phyloP scores from a whole-genome alignment of 2,797 vertebrate species.

The Perdix hodgsoniae region DNA sequence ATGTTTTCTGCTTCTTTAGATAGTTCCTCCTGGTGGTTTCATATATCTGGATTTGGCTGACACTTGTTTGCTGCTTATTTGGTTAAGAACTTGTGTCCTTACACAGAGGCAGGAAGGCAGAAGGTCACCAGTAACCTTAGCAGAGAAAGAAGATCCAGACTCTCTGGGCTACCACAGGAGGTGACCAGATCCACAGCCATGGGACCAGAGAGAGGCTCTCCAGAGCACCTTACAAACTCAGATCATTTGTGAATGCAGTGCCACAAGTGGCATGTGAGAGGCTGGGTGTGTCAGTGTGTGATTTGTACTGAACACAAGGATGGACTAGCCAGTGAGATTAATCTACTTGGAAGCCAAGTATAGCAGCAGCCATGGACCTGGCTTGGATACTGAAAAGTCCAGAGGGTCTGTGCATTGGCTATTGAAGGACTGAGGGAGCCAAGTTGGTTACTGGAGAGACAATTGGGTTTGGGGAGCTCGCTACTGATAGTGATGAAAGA shows the following conservation, averaged over 20 bases:
- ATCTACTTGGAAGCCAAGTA: neutral
- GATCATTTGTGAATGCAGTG: neutral
- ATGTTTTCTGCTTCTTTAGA: neutral
- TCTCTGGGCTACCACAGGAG: neutral
- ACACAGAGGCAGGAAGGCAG: rapidly evolving
- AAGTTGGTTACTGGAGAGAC: neutral
- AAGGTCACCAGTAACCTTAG: neutral
- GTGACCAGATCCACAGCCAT: neutral
- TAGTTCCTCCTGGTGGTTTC: neutral
- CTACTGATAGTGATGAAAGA: neutral
- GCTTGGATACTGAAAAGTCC: neutral
- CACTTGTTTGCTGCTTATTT: neutral
- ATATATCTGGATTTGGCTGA: neutral
- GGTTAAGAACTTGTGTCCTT: neutral
- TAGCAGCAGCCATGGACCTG: neutral
- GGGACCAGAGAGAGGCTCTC: neutral
- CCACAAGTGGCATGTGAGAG: neutral
- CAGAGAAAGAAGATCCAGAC: neutral
- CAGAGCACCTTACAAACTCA: neutral
- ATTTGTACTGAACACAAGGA: neutral
- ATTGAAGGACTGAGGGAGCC: neutral
- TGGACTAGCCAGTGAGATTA: too few relatives aligned
- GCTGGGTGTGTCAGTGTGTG: neutral
- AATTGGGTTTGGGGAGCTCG: neutral
- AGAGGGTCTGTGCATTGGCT: neutral